A percentile compares a stretch with the other conserved stretches of the same genome.
phyloP scores from a whole-genome alignment of 2,797 vertebrate genomes.

The Schizothorax lantsangensis region DNA sequence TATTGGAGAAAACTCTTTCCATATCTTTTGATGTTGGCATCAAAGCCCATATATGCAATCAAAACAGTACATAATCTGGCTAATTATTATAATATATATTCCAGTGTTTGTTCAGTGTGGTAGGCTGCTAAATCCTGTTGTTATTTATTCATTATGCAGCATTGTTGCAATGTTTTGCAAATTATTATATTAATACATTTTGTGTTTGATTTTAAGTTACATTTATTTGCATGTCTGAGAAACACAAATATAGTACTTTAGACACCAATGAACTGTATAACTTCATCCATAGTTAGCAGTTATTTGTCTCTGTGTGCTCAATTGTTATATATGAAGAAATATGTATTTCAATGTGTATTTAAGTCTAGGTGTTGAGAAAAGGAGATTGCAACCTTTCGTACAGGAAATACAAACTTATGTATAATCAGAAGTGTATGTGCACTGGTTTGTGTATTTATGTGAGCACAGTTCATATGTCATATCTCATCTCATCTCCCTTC shows the following conservation, averaged over 20 bases:
- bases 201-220: background rate
- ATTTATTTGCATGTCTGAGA: background rate
- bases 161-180: too few species aligned
- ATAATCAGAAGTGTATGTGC: background rate
- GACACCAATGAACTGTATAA: background rate
- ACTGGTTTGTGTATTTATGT: conserved; percentile 14
- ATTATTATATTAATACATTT: background rate
- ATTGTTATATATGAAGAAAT: background rate
- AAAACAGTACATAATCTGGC: background rate
- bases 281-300: background rate
- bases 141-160: background rate
- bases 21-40: background rate
- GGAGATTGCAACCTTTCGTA: background rate
- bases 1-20: background rate
- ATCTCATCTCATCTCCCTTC: conserved; percentile 48
- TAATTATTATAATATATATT: background rate
- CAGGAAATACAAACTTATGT: background rate
- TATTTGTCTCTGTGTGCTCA: background rate
- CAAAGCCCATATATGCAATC: background rate
- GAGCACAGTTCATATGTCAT: conserved; percentile 30
- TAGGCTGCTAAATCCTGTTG: background rate
- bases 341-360: background rate
- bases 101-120: background rate
- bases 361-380: conserved; percentile 4
- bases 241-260: background rate